Conservation (phyloP, 2,888 invertebrate genomes). For the Alviniconcha strummeri region DNA sequence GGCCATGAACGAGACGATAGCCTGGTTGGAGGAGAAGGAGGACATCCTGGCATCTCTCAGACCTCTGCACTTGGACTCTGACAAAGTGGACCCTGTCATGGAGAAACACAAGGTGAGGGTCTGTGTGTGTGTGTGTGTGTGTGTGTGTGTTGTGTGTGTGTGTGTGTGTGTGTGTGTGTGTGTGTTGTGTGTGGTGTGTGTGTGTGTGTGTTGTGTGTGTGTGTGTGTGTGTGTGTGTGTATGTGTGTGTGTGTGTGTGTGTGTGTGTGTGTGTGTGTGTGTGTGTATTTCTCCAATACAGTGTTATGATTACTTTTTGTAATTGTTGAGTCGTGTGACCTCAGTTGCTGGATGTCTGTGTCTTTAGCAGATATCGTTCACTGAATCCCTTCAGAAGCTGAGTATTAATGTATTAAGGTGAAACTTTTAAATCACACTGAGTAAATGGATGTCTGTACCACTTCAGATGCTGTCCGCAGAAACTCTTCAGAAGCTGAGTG, state of each 20-base stretch:
- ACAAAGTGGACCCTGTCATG: slow-evolving; percentile 54
- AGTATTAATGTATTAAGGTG: too few relatives aligned
- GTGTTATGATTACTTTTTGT: too few relatives aligned
- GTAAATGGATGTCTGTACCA: too few relatives aligned
- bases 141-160: neutral
- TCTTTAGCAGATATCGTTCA: too few relatives aligned
- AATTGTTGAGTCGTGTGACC: too few relatives aligned
- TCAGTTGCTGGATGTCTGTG: too few relatives aligned
- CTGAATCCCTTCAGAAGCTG: too few relatives aligned
- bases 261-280: neutral
- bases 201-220: neutral
- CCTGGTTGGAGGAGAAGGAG: slow-evolving; percentile 64
- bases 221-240: slow-evolving; percentile 4
- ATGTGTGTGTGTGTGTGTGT: neutral
- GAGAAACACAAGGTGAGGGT: slow-evolving; percentile 61
- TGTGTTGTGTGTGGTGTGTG: neutral
- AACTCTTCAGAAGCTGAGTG: too few relatives aligned
- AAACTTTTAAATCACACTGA: too few relatives aligned
- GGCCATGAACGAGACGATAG: slow-evolving; percentile 55
- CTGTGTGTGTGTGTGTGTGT: neutral
- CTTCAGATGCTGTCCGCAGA: too few relatives aligned
- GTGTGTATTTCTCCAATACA: too few relatives aligned
- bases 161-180: neutral
- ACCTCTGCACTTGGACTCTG: slow-evolving; percentile 57
- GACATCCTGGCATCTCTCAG: slow-evolving; percentile 52